phyloP scores from a whole-genome alignment of 2,888 invertebrate species.

The Biston betularia region DNA sequence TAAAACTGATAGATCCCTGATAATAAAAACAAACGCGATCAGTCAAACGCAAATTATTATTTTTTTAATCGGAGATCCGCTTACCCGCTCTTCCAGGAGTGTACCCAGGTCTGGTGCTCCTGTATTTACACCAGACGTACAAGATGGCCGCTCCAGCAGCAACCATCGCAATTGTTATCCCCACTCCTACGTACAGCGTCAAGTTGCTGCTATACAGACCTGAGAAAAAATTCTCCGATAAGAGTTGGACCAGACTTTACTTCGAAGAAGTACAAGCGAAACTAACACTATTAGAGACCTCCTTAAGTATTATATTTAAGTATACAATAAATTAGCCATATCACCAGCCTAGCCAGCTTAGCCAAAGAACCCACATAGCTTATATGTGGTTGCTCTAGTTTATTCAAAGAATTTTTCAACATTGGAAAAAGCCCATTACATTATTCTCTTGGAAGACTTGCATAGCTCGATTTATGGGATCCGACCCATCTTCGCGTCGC shows the following conservation, averaged over 20 bases:
- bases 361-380: too few relatives aligned
- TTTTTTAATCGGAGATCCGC: slow-evolving; percentile 7
- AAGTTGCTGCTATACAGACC: slow-evolving; percentile 69
- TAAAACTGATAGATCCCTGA: too few relatives aligned
- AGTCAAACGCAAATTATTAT: too few relatives aligned
- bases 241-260: too few relatives aligned
- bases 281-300: too few relatives aligned
- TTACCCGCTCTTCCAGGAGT: slow-evolving; percentile 72
- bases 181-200: slow-evolving; percentile 73
- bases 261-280: too few relatives aligned
- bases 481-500: slow-evolving; percentile 9
- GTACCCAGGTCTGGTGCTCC: slow-evolving; percentile 65
- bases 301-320: too few relatives aligned
- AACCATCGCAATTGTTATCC: slow-evolving; percentile 73
- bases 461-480: slow-evolving; percentile 10
- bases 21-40: too few relatives aligned
- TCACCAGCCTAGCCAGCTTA: too few relatives aligned
- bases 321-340: too few relatives aligned
- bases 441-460: slow-evolving; percentile 4
- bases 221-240: slow-evolving; percentile 33
- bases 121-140: slow-evolving; percentile 75
- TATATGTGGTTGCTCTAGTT: not conserved
- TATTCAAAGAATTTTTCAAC: slow-evolving; percentile 11
- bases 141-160: slow-evolving; percentile 67
- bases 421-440: slow-evolving; percentile 13